A percentile compares a stretch with the other conserved stretches of the same genome.
phyloP scores from a whole-genome alignment of 2,888 invertebrate species.

The Agrotis ipsilon region DNA sequence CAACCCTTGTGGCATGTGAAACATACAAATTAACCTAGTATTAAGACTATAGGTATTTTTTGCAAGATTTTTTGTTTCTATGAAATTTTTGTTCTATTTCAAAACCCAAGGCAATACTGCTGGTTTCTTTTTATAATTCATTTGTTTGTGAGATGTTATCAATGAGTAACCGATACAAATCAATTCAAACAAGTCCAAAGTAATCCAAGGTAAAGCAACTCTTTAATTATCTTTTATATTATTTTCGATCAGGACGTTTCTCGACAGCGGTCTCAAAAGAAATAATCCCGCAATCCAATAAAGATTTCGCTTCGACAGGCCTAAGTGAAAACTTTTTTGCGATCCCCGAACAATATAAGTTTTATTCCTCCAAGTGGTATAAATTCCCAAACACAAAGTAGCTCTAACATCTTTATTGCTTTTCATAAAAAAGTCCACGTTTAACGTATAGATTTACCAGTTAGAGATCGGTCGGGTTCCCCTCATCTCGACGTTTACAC shows the following conservation, averaged over 20 bases:
- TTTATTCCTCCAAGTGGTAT: slow-evolving; percentile 90
- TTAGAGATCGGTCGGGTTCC: slow-evolving; percentile 79
- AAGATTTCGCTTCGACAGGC: slow-evolving; percentile 87
- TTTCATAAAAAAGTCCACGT: slow-evolving; percentile 88
- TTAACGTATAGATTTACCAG: slow-evolving; percentile 85
- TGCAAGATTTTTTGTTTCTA: not conserved
- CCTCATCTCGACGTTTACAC: slow-evolving; percentile 67
- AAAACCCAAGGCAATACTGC: not conserved
- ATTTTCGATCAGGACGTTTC: slow-evolving; percentile 75
- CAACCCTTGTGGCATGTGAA: slow-evolving; percentile 53
- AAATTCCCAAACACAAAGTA: slow-evolving; percentile 91
- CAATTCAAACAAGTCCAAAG: slow-evolving; percentile 23
- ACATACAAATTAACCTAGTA: slow-evolving; percentile 63
- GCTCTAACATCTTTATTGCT: slow-evolving; percentile 90
- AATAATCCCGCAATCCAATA: slow-evolving; percentile 88
- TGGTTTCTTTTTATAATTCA: not conserved
- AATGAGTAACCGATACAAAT: slow-evolving; percentile 17
- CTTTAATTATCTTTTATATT: slow-evolving; percentile 72
- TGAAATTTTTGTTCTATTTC: not conserved
- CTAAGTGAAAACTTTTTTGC: slow-evolving; percentile 90
- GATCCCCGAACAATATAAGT: slow-evolving; percentile 89
- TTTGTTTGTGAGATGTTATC: not conserved
- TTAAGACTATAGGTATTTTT: slow-evolving; percentile 1
- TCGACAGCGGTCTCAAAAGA: slow-evolving; percentile 79
- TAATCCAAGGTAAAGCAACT: slow-evolving; percentile 45